A percentile compares a stretch with the other conserved stretches of the same genome.
These are phyloP conservation scores for Apocrypta bakeri DNA, from an alignment of 1,140 invertebrate genomes.

Conservation along the genomic window DNA sequence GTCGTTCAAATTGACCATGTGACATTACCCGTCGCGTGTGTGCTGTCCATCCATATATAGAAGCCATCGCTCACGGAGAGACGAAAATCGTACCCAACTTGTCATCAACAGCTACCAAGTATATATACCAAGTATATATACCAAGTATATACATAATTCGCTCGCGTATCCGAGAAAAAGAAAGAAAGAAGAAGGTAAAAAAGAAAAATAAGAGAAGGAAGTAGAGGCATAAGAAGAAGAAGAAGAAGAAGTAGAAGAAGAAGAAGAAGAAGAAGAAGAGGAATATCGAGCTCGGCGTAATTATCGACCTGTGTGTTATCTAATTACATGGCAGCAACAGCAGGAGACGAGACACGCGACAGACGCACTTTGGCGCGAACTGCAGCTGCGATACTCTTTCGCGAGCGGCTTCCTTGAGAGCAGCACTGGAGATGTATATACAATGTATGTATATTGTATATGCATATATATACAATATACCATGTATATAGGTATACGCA, in stretches of 20 bases:
- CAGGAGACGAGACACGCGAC: slow-evolving; percentile 30
- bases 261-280: too few species aligned
- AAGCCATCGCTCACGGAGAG: not conserved
- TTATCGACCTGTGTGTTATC: slow-evolving; percentile 30
- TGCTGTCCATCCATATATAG: not conserved
- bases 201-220: too few species aligned
- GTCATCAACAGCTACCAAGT: not conserved
- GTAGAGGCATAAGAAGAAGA: too few species aligned
- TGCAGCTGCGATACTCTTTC: slow-evolving; percentile 4
- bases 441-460: too few species aligned
- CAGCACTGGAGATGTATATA: too few species aligned
- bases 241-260: too few species aligned
- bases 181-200: too few species aligned
- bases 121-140: too few species aligned
- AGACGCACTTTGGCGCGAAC: slow-evolving; percentile 24
- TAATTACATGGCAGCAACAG: slow-evolving; percentile 27
- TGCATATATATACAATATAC: not conserved
- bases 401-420: slow-evolving; percentile 7
- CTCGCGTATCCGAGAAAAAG: not conserved
- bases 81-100: not conserved
- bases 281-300: not conserved
- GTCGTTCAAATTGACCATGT: not conserved
- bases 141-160: not conserved
- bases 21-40: not conserved
- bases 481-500: not conserved